Conservation (phyloP, 92 coral and sea anemone species). For the Phenganax marumi region DNA sequence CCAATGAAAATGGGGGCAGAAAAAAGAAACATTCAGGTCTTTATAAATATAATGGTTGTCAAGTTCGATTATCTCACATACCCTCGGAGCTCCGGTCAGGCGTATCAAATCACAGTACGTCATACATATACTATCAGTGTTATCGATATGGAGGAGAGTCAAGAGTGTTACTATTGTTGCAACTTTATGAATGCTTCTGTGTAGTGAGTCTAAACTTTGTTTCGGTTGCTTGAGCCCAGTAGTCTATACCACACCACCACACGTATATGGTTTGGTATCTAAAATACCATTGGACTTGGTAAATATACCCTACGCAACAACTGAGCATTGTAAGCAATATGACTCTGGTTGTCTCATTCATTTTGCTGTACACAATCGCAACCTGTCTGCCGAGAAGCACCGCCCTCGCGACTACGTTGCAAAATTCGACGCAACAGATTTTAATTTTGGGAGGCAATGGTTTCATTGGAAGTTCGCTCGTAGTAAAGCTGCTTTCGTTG, state of each 20-base stretch:
- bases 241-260: background rate
- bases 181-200: slow-evolving; percentile 5
- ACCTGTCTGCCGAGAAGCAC: background rate
- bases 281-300: background rate
- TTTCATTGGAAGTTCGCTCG: slow-evolving; percentile 70
- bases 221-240: too few relatives aligned
- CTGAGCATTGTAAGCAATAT: background rate
- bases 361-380: background rate
- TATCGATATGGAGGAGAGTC: background rate
- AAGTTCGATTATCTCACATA: too few relatives aligned
- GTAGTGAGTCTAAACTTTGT: background rate
- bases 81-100: too few relatives aligned
- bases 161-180: background rate
- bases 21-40: too few relatives aligned
- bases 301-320: background rate
- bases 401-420: background rate
- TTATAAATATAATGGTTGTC: too few relatives aligned
- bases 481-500: slow-evolving; percentile 49
- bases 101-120: too few relatives aligned
- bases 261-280: background rate
- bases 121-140: too few relatives aligned
- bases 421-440: slow-evolving; percentile 16
- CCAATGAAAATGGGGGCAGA: too few relatives aligned
- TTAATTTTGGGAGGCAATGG: slow-evolving; percentile 88
- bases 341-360: background rate